Conservation (phyloP, 2,888 invertebrate genomes). For the Meteorus cinctellus region DNA sequence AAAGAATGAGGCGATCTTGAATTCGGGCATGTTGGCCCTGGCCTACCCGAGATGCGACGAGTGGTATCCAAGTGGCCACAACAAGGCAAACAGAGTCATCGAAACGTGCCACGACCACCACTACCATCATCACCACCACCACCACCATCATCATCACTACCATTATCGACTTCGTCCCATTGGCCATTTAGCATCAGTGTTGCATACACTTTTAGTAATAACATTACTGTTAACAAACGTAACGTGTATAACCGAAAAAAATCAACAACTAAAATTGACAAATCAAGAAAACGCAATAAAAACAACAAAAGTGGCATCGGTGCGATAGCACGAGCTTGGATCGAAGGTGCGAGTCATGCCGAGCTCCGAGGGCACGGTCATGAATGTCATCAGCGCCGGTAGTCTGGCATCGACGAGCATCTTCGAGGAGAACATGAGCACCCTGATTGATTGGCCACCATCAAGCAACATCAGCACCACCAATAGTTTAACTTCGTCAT, state of each 20-base stretch:
- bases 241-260: constrained; percentile 25
- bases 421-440: constrained; percentile 70
- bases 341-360: constrained; percentile 70
- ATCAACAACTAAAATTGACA: constrained; percentile 30
- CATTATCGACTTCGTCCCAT: background rate
- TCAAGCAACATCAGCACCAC: constrained; percentile 44
- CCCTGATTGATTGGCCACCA: constrained; percentile 52
- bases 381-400: constrained; percentile 65
- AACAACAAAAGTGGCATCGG: constrained; percentile 43
- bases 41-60: constrained; percentile 53
- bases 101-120: constrained; percentile 28
- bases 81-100: constrained; percentile 37
- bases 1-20: constrained; percentile 54
- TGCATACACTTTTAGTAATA: constrained; percentile 25
- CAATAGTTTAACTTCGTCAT: constrained; percentile 36
- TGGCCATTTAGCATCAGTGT: constrained; percentile 13
- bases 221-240: constrained; percentile 16
- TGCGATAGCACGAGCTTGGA: constrained; percentile 57
- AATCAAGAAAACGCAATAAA: constrained; percentile 44
- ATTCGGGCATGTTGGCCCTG: constrained; percentile 54
- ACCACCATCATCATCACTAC: background rate
- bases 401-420: constrained; percentile 67
- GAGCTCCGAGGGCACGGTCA: constrained; percentile 62
- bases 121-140: constrained; percentile 29
- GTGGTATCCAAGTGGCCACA: constrained; percentile 50